Evolutionary conservation across 2,888 invertebrate species (phyloP), one percentile per base, ranked within the genome.

Genomic region (Melipona bicolor): DNA sequence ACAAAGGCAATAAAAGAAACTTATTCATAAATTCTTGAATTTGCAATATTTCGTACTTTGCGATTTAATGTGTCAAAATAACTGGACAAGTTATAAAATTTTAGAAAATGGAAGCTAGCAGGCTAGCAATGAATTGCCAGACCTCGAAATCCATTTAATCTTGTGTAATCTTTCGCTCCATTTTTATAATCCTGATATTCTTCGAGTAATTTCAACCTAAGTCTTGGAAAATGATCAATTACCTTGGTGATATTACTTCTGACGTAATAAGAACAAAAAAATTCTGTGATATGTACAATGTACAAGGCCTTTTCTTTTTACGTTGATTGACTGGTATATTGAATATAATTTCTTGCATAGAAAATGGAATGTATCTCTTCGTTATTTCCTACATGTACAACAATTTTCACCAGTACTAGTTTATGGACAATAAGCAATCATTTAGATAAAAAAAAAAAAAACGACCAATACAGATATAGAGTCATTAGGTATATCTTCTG

Each of bases 151-250:
- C 68, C 75, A 43, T 77, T 83, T 83, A 77, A 87, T 83, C 71
- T 62, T 27, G 43, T 64, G 69, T 79, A 81, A 87, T 83, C 76
- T 70, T 64, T 70, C n/a, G 61, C 77, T 78, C 61, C 68, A 75
- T 87, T 87, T 85, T 79, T 81, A 52, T 80, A 79, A 81, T 84
- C 80, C 80, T 64, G 49, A 68, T 79, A 77, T 82, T 81, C 59
- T 43, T 50, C 61, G 70, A 61, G 79, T 82, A 82, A 87, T 87
- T 87, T 61, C 68, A 69, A 4, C n/a, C 54, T 6, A 61, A 77
- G 67, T n/a, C 70, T 73, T 52, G 54, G 56, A 69, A 83, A 81
- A 87, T 87, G 75, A 85, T 83, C 61, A 72, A 83, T 75, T 77
- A 61, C 54, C 43, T 54, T 27, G 52, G 36, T 24, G 43, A 64